Evolutionary conservation across 2,888 invertebrate species (phyloP).

Genomic region (Drosophila colorata): DNA sequence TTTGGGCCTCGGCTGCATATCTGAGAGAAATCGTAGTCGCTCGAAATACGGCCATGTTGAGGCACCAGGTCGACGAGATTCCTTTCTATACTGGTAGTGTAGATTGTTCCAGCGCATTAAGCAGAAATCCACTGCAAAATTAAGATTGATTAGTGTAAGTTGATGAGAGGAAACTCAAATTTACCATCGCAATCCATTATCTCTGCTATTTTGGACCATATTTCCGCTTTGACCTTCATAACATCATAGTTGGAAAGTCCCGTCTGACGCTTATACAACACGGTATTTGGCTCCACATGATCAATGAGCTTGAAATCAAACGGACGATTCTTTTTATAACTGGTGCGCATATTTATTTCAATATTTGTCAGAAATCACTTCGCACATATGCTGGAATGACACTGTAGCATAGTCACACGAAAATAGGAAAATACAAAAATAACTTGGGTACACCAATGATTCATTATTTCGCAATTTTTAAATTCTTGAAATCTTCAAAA

Average conservation of each 20-base stretch:
- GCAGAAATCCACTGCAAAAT: constrained; percentile 72
- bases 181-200: constrained; percentile 72
- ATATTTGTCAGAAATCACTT: background rate
- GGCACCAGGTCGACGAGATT: constrained; percentile 62
- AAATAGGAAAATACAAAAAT: background rate
- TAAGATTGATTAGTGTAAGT: background rate
- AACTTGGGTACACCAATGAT: background rate
- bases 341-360: constrained; percentile 67
- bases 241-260: constrained; percentile 78
- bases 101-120: constrained; percentile 81
- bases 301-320: constrained; percentile 82
- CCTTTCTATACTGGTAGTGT: constrained; percentile 79
- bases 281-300: constrained; percentile 74
- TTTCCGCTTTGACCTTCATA: constrained; percentile 75
- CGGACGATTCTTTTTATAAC: constrained; percentile 81
- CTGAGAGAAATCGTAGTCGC: constrained; percentile 67
- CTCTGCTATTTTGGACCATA: constrained; percentile 74
- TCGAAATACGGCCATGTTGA: constrained; percentile 81
- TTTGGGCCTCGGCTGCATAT: constrained; percentile 30
- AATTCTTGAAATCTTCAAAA: too few species aligned
- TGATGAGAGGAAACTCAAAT: background rate
- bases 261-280: constrained; percentile 71
- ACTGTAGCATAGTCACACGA: background rate
- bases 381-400: constrained; percentile 4
- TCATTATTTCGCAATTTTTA: background rate